Evolutionary conservation across 2,113 vertebrate species (phyloP).

Genomic region (Peromyscus maniculatus): DNA sequence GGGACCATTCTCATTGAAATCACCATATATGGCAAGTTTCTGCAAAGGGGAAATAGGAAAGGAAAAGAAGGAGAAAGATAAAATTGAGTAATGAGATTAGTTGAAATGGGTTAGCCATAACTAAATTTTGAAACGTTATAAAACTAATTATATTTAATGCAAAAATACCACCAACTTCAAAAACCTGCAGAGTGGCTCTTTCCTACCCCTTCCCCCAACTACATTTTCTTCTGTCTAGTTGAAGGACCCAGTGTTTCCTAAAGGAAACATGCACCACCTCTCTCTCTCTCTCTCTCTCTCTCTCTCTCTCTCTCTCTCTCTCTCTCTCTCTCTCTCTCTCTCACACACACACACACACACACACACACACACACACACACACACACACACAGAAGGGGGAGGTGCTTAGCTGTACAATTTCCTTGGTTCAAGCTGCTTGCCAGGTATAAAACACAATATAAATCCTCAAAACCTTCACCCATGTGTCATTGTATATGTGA

Average conservation of each 20-base stretch:
- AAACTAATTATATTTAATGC: slow-evolving; percentile 13
- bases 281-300: background rate
- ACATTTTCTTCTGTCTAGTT: background rate
- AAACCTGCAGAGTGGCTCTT: background rate
- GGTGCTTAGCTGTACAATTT: background rate
- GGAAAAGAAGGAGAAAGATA: background rate
- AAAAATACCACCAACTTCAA: background rate
- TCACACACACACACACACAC: background rate
- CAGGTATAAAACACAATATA: background rate
- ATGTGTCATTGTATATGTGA: background rate
- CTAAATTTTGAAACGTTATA: slow-evolving; percentile 21
- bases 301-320: too few relatives aligned
- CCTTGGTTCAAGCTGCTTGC: background rate
- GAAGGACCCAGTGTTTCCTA: background rate
- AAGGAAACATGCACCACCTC: rapidly evolving
- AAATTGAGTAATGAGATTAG: background rate
- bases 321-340: background rate
- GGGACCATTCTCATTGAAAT: background rate
- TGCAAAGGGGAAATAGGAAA: background rate
- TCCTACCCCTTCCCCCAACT: background rate
- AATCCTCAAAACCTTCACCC: background rate
- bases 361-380: background rate
- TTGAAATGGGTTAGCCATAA: background rate
- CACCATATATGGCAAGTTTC: background rate
- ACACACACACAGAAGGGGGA: too few relatives aligned